Evolutionary conservation across 2,888 invertebrate species (phyloP).

Genomic region (Cosmia pyralina): DNA sequence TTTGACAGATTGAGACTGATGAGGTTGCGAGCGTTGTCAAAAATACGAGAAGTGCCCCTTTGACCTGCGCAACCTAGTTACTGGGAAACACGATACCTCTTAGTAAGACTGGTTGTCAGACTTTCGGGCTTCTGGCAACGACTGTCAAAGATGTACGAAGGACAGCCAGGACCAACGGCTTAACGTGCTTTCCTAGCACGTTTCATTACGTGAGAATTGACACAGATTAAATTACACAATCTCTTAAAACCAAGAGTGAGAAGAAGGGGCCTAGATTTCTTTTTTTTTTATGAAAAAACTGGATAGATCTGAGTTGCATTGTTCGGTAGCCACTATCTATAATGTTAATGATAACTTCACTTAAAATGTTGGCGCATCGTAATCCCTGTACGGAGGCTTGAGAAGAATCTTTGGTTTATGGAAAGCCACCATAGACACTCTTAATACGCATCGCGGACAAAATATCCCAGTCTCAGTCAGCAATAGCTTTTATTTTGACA

Average conservation of each 20-base stretch:
- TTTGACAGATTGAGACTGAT: too few species aligned
- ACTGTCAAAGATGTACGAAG: too few species aligned
- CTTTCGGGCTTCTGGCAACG: too few species aligned
- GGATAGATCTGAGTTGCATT: slow-evolving; percentile 11
- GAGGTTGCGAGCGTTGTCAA: too few species aligned
- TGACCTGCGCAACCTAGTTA: too few species aligned
- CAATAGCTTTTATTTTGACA: not conserved
- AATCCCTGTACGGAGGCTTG: too few species aligned
- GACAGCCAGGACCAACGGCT: too few species aligned
- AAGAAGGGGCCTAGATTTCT: not conserved
- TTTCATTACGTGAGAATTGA: not conserved
- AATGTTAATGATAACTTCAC: too few species aligned
- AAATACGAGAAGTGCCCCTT: too few species aligned
- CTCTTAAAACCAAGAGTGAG: not conserved
- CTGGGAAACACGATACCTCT: too few species aligned
- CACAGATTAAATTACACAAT: not conserved
- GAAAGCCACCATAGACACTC: not conserved
- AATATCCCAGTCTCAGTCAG: too few species aligned
- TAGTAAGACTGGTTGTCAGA: too few species aligned
- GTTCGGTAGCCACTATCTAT: not conserved
- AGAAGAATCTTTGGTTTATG: not conserved
- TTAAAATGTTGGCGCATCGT: not conserved
- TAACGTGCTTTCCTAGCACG: not conserved
- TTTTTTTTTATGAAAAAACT: not conserved
- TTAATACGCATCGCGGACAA: not conserved